These are phyloP conservation scores for Paradisaea rubra DNA, from an alignment of 2,113 vertebrate species.

Conservation along the genomic window DNA sequence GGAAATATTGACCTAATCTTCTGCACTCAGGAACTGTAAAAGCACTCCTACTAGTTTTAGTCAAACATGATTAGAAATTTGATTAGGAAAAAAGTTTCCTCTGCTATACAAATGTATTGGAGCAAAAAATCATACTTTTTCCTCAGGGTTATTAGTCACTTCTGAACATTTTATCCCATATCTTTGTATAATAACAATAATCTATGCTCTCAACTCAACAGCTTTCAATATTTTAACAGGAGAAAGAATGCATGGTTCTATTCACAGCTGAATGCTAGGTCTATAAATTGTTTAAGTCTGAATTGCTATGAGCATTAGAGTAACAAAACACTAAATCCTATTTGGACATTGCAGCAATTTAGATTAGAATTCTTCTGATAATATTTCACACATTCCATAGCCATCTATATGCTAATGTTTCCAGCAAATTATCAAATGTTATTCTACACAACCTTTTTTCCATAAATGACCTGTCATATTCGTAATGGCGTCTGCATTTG, in stretches of 20 bases:
- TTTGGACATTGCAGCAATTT: slow-evolving; percentile 52
- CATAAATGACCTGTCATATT: slow-evolving; percentile 72
- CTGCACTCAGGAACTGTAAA: neutral
- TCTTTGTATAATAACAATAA: slow-evolving; percentile 20
- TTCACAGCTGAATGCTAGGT: slow-evolving; percentile 5
- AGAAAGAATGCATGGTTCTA: neutral
- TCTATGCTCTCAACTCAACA: neutral
- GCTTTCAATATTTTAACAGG: slow-evolving; percentile 18
- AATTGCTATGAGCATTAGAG: slow-evolving; percentile 3
- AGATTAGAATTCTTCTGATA: slow-evolving; percentile 66
- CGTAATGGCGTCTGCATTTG: slow-evolving; percentile 58
- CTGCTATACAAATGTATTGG: neutral
- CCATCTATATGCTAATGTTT: slow-evolving; percentile 76
- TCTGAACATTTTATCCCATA: neutral
- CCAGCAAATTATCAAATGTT: slow-evolving; percentile 71
- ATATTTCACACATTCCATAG: slow-evolving; percentile 63
- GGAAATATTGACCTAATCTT: neutral
- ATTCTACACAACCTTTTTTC: slow-evolving; percentile 60
- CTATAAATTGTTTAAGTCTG: slow-evolving; percentile 46
- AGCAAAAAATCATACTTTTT: neutral
- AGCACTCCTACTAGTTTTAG: neutral
- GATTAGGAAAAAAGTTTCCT: neutral
- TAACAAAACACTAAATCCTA: slow-evolving; percentile 56
- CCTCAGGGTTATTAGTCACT: neutral
- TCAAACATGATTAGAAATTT: neutral